Evolutionary conservation across 2,888 invertebrate species (phyloP).

Genomic region (Agriopis marginaria): DNA sequence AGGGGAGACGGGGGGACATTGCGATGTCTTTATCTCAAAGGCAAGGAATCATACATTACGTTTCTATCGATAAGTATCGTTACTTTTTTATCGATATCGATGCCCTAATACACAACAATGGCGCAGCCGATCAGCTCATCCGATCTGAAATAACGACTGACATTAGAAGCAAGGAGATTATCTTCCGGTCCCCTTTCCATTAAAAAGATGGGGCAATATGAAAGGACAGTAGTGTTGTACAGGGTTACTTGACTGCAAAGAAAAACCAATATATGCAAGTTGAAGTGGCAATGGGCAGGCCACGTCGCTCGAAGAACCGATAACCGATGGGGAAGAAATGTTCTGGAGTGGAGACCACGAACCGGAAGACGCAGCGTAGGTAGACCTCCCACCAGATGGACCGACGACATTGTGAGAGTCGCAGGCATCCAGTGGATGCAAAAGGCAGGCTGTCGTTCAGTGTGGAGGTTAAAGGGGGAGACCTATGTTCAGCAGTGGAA

Average conservation of each 20-base stretch:
- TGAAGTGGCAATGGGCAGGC: too few species aligned
- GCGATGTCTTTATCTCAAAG: not conserved
- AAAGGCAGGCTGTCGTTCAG: too few species aligned
- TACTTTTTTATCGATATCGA: constrained; percentile 23
- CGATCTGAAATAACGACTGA: constrained; percentile 41
- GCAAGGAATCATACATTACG: not conserved
- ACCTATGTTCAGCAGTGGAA: too few species aligned
- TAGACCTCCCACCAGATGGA: too few species aligned
- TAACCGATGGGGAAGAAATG: too few species aligned
- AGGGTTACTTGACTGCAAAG: not conserved
- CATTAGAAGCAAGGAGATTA: constrained; percentile 48
- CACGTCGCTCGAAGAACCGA: too few species aligned
- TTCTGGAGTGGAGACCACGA: too few species aligned
- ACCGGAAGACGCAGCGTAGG: too few species aligned
- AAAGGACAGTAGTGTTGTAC: constrained; percentile 27
- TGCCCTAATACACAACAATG: constrained; percentile 26
- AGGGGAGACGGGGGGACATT: not conserved
- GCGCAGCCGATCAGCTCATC: constrained; percentile 32
- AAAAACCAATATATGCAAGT: too few species aligned
- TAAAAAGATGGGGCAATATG: constrained; percentile 57
- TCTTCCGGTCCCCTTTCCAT: constrained; percentile 54
- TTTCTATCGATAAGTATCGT: constrained; percentile 14
- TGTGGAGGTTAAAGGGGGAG: too few species aligned
- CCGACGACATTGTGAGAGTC: too few species aligned
- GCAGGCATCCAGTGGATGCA: too few species aligned